Evolutionary conservation across 1,140 invertebrate species (phyloP).

Genomic region (Drosophila pallidifrons): DNA sequence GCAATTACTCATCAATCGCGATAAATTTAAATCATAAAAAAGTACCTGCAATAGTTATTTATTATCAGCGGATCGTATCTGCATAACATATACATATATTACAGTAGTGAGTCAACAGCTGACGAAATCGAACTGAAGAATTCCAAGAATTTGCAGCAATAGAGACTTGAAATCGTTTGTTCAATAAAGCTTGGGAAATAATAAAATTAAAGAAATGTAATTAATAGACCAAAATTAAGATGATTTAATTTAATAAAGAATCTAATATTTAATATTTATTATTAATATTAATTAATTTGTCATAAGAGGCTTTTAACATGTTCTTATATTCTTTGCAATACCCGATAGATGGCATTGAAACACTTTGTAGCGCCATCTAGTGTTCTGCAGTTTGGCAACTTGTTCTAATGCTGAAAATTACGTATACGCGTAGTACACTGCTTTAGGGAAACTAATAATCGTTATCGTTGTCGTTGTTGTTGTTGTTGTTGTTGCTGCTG

Average conservation of each 20-base stretch:
- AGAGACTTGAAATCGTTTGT: no score
- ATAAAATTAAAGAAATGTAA: no score
- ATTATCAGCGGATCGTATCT: background rate
- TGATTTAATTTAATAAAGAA: no score
- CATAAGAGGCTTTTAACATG: no score
- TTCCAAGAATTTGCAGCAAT: background rate
- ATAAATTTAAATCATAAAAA: background rate
- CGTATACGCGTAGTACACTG: background rate
- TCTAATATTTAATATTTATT: no score
- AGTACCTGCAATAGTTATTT: slow-evolving; percentile 1
- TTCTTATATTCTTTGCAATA: no score
- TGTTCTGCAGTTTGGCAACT: background rate
- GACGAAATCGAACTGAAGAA: background rate
- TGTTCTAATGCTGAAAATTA: background rate
- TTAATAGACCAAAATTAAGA: no score
- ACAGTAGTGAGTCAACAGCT: slow-evolving; percentile 18
- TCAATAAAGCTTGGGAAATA: no score
- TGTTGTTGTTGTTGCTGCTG: background rate
- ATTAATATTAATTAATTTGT: no score
- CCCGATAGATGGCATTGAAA: no score
- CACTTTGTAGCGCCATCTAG: no score
- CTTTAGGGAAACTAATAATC: background rate
- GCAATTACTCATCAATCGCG: background rate
- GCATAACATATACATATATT: background rate
- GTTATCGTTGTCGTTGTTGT: slow-evolving; percentile 25